These are phyloP conservation scores for Cistogaster globosa DNA, from an alignment of 2,888 invertebrate genomes.

Conservation along the genomic window DNA sequence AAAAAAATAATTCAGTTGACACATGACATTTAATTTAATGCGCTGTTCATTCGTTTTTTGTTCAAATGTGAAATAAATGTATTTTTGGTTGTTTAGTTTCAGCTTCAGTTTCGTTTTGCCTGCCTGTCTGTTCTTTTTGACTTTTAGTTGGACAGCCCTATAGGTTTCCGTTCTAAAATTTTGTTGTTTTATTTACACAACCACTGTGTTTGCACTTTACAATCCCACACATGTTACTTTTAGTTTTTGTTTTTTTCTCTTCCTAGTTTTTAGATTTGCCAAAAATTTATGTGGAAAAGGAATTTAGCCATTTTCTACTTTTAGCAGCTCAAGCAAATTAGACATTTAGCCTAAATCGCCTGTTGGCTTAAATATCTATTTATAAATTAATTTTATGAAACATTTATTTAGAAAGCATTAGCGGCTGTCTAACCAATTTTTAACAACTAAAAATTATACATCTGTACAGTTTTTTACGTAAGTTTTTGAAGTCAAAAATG, in stretches of 20 bases:
- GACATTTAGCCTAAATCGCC: not conserved
- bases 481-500: too few species aligned
- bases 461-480: too few species aligned
- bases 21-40: slow-evolving; percentile 68
- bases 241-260: not conserved
- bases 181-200: slow-evolving; percentile 21
- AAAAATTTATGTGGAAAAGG: slow-evolving; percentile 19
- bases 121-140: not conserved
- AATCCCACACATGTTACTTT: slow-evolving; percentile 10
- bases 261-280: slow-evolving; percentile 39
- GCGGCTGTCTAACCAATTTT: too few species aligned
- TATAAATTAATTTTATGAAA: slow-evolving; percentile 31
- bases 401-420: too few species aligned
- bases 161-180: not conserved
- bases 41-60: slow-evolving; percentile 54
- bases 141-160: slow-evolving; percentile 15
- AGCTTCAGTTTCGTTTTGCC: not conserved
- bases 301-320: slow-evolving; percentile 8
- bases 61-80: slow-evolving; percentile 33
- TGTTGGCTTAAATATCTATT: slow-evolving; percentile 24
- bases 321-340: slow-evolving; percentile 19
- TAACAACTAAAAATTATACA: too few species aligned
- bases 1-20: slow-evolving; percentile 59
- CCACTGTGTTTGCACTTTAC: slow-evolving; percentile 49
- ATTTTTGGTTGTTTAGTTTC: slow-evolving; percentile 3